These are phyloP conservation scores for Alcis repandata DNA, from an alignment of 2,888 invertebrate genomes.

Conservation along the genomic window DNA sequence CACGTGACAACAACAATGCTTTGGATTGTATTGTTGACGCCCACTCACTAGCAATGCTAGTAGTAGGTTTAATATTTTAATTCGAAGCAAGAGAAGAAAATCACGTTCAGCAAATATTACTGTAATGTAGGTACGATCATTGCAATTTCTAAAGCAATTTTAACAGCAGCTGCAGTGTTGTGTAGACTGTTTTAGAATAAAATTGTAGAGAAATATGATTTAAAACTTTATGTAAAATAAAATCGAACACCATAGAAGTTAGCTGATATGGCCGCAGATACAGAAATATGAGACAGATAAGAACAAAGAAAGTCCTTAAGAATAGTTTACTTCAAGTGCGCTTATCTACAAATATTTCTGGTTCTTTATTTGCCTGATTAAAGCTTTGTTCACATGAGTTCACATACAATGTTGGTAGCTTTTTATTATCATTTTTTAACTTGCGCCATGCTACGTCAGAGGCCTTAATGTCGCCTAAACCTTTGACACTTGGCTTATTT, in stretches of 20 bases:
- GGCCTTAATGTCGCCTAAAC: too few relatives aligned
- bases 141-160: background rate
- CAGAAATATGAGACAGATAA: background rate
- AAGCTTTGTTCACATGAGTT: background rate
- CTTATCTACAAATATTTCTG: background rate
- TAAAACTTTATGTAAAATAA: too few relatives aligned
- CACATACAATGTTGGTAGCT: too few relatives aligned
- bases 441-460: too few relatives aligned
- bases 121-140: constrained; percentile 11
- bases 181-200: too few relatives aligned
- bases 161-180: background rate
- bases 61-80: constrained; percentile 63
- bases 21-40: constrained; percentile 54
- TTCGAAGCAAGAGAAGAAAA: constrained; percentile 56
- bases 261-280: too few relatives aligned
- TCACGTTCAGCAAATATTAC: constrained; percentile 69
- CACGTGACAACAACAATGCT: constrained; percentile 74
- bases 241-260: too few relatives aligned
- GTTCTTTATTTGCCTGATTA: constrained; percentile 1
- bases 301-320: constrained; percentile 1
- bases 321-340: background rate
- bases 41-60: constrained; percentile 46
- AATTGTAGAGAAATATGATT: too few relatives aligned
- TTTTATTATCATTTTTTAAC: too few relatives aligned
- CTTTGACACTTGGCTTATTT: too few relatives aligned